Evolutionary conservation across 2,113 vertebrate species (phyloP).

Genomic region (Ciconia maguari): DNA sequence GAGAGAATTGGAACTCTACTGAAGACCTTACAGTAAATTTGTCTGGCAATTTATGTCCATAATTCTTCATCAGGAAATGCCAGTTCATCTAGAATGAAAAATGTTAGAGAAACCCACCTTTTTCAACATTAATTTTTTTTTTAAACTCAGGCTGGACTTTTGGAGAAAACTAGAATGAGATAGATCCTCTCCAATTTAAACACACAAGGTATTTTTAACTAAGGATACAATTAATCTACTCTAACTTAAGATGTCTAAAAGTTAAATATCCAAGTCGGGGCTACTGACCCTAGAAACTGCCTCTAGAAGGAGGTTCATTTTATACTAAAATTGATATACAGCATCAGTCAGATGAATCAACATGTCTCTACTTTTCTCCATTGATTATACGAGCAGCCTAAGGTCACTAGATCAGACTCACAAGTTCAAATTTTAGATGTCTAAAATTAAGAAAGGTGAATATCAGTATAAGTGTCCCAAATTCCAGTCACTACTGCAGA

Average conservation of each 20-base stretch:
- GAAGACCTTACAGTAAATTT: not conserved
- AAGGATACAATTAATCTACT: not conserved
- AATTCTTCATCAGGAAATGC: not conserved
- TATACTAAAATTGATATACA: not conserved
- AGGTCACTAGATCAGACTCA: not conserved
- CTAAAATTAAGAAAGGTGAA: not conserved
- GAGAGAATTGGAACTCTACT: not conserved
- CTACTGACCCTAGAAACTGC: not conserved
- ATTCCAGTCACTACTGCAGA: not conserved
- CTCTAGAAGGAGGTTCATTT: not conserved
- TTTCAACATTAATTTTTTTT: not conserved
- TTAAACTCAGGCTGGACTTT: not conserved
- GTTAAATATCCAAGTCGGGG: not conserved
- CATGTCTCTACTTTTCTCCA: not conserved
- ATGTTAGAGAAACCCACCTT: not conserved
- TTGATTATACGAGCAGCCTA: not conserved
- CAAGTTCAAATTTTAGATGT: not conserved
- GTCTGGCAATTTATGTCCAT: not conserved
- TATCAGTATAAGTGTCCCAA: not conserved
- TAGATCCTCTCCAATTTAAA: not conserved
- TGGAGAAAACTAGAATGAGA: not conserved
- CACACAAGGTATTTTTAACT: not conserved
- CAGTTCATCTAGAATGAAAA: not conserved
- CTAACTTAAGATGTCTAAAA: not conserved
- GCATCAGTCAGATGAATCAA: not conserved